Percentiles rank a stretch among this genome's conserved stretches.
Conservation (phyloP, 2,797 vertebrate genomes). For the Pitangus sulphuratus region DNA sequence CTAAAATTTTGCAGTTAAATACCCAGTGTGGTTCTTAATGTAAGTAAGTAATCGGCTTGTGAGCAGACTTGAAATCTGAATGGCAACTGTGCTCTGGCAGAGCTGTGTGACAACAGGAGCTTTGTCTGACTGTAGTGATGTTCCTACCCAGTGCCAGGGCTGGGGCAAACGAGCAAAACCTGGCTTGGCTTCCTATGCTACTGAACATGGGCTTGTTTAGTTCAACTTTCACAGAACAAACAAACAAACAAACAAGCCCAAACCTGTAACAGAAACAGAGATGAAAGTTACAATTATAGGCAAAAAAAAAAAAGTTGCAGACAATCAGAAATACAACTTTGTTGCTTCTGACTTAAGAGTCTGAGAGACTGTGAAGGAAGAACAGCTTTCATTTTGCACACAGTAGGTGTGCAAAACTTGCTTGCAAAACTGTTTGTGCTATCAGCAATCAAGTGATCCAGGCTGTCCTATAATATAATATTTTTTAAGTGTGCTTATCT, state of each 20-base stretch:
- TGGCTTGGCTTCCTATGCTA: background rate
- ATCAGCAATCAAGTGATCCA: background rate
- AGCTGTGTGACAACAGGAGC: background rate
- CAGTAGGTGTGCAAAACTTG: background rate
- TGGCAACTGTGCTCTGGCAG: background rate
- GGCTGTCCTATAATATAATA: background rate
- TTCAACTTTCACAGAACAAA: background rate
- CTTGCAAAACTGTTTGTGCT: background rate
- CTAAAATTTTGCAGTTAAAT: background rate
- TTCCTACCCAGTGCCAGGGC: background rate
- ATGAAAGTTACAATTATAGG: background rate
- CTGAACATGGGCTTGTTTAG: background rate
- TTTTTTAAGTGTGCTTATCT: background rate
- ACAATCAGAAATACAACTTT: conserved; percentile 13
- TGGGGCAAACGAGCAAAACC: background rate
- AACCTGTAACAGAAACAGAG: background rate
- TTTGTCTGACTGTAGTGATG: background rate
- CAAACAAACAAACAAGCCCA: background rate
- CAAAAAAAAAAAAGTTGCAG: background rate
- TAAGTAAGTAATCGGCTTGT: background rate
- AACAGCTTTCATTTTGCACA: conserved; percentile 5
- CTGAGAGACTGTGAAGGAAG: conserved; percentile 5
- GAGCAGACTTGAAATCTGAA: background rate
- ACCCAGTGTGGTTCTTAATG: background rate
- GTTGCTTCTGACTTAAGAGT: background rate